Conservation (phyloP, 2,888 invertebrate species). For the Chaetoderma sp. region DNA sequence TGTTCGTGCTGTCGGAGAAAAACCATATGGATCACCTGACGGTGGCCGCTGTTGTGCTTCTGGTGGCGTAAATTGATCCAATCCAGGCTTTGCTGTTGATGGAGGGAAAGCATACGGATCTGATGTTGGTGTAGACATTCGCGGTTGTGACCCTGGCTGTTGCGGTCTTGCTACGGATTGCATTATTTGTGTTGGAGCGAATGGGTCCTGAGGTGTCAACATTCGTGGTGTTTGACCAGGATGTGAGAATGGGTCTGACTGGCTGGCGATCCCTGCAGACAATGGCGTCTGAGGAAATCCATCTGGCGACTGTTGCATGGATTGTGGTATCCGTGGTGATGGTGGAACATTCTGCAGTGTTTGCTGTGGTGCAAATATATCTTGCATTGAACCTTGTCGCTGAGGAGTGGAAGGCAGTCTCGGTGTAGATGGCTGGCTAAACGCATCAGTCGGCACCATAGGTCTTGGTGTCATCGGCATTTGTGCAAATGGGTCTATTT, state of each 20-base stretch:
- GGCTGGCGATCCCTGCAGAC: no score
- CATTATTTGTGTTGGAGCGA: not conserved
- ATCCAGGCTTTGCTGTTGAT: conserved; percentile 29
- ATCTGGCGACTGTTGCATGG: no score
- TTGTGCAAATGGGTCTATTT: conserved; percentile 1
- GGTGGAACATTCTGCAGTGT: not conserved
- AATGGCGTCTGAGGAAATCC: no score
- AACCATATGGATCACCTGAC: conserved; percentile 72
- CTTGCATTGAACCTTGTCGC: no score
- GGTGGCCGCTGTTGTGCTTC: not conserved
- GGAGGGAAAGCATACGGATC: conserved; percentile 44
- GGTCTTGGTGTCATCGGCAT: conserved; percentile 3
- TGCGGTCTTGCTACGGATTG: not conserved
- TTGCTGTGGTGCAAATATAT: conserved; percentile 12
- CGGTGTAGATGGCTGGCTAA: no score
- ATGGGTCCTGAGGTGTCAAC: not conserved
- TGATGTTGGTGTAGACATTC: not conserved
- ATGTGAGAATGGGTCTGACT: not conserved
- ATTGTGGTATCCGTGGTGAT: not conserved
- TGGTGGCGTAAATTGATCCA: conserved; percentile 5
- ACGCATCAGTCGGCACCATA: no score
- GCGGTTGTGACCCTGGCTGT: not conserved
- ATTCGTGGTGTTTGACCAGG: not conserved
- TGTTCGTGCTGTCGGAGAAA: conserved; percentile 22
- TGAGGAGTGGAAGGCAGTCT: no score